Evolutionary conservation across 2,113 vertebrate genomes (phyloP), one percentile per base, ranked within the genome.

Genomic region (Tupaia chinensis): DNA sequence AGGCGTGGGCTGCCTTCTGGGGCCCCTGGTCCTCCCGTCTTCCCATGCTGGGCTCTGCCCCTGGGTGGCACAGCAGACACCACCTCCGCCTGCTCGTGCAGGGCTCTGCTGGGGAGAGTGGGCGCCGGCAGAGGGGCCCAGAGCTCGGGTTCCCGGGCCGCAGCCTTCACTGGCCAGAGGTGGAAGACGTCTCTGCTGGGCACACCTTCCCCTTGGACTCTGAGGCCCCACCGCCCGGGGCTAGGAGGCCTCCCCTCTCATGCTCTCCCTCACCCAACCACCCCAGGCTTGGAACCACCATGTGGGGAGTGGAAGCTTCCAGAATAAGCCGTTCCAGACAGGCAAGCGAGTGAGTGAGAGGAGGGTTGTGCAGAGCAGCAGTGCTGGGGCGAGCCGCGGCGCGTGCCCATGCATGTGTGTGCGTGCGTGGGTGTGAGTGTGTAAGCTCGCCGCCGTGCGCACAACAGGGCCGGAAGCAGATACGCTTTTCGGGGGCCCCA

Each of bases 261-360:
- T 87, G 9, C 69, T 61, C n/a, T 63, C 56, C 53, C n/a, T 87
- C 78, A 65, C 20, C 85, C 74, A 44, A 44, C 79, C 90, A 94
- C 95, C 84, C 96, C 94, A 97, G 90, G 93, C 95, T 96, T 66
- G 0, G 82, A 90, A 96, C 94, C 94, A 81, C 69, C 73, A 94
- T 63, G 90, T 44, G 76, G n/a, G 12, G 1, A 54, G 82, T 53
- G 76, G 91, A 83, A 96, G 92, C 72, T 91, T 97, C 77, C 72
- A 97, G 97, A 91, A 77, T 76, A 89, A 97, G 97, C 97, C 96
- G 96, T 96, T 94, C 85, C 44, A 95, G 95, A 85, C 90, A 78
- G 63, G 94, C 78, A 89, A 93, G 95, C 95, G 84, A 82, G 92
- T 32, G 16, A 85, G 68, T 34, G 91, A 89, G 80, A 95, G 88